phyloP scores from a whole-genome alignment of 1,140 invertebrate species.

The Drosophila asahinai region DNA sequence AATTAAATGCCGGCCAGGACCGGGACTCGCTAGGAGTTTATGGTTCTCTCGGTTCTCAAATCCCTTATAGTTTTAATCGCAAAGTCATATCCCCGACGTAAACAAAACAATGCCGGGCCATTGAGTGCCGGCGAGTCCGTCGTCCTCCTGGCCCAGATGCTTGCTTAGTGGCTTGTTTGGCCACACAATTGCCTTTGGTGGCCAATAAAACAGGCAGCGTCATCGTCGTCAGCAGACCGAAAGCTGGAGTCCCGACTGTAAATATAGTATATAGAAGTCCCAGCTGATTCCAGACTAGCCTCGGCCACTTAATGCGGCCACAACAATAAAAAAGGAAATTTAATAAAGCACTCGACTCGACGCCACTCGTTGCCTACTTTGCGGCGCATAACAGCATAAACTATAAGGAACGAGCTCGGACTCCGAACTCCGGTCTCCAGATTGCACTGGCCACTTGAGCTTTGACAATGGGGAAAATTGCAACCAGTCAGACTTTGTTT shows the following conservation, averaged over 20 bases:
- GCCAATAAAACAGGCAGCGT: constrained; percentile 66
- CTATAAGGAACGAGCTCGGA: constrained; percentile 49
- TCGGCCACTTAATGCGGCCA: constrained; percentile 79
- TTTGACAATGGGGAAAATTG: constrained; percentile 73
- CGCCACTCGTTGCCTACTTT: constrained; percentile 73
- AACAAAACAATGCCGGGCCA: constrained; percentile 55
- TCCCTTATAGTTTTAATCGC: constrained; percentile 55
- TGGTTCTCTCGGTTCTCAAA: constrained; percentile 8
- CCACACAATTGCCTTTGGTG: constrained; percentile 74
- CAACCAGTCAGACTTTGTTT: constrained; percentile 47
- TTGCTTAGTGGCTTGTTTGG: constrained; percentile 60
- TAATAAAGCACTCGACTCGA: constrained; percentile 77
- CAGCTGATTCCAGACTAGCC: constrained; percentile 59
- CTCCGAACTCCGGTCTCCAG: constrained; percentile 12
- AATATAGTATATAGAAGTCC: constrained; percentile 17
- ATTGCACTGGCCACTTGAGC: constrained; percentile 71
- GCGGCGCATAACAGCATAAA: constrained; percentile 75
- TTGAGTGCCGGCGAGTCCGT: constrained; percentile 6
- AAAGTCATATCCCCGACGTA: constrained; percentile 60
- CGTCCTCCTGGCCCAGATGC: constrained; percentile 46
- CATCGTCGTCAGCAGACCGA: constrained; percentile 54
- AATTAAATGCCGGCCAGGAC: constrained; percentile 35
- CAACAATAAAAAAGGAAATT: constrained; percentile 80
- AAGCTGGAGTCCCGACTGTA: constrained; percentile 16
- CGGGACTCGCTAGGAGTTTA: constrained; percentile 25